These are phyloP conservation scores for Pempheris klunzingeri DNA, from an alignment of 2,797 vertebrate genomes.

Conservation along the genomic window DNA sequence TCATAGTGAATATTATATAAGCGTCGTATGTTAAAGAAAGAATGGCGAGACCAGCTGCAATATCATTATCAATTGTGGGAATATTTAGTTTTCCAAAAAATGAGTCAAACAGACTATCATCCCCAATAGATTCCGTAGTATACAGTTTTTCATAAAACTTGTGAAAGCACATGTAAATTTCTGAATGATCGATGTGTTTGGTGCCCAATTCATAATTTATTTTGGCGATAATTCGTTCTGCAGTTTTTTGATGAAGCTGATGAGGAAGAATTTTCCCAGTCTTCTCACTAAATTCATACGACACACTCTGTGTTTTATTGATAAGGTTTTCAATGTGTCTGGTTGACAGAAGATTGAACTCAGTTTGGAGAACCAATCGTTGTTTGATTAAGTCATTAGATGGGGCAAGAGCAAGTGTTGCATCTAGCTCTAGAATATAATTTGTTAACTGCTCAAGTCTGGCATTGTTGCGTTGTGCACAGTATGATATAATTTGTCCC, in stretches of 20 bases:
- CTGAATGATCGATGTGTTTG: background rate
- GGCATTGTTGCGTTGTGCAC: too few species aligned
- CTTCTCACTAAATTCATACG: constrained; percentile 19
- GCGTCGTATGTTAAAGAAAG: too few species aligned
- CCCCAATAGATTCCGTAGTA: too few species aligned
- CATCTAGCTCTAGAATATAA: too few species aligned
- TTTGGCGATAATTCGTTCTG: background rate
- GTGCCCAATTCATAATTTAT: constrained; percentile 1
- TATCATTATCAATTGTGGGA: constrained; percentile 2
- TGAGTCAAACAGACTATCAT: too few species aligned
- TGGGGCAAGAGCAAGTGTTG: background rate
- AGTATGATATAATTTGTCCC: constrained; percentile 3
- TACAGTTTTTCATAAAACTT: constrained; percentile 14
- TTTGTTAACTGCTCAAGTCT: too few species aligned
- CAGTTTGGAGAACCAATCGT: background rate
- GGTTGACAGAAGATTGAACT: constrained; percentile 1
- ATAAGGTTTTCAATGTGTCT: constrained; percentile 1
- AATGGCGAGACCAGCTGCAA: too few species aligned
- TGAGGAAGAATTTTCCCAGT: background rate
- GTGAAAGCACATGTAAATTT: constrained; percentile 1
- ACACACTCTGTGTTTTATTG: background rate
- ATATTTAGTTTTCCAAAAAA: too few species aligned
- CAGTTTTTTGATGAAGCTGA: constrained; percentile 16
- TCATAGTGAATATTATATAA: too few species aligned
- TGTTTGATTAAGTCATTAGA: background rate